phyloP scores from a whole-genome alignment of 1,140 invertebrate genomes.

The Drosophila littoralis region DNA sequence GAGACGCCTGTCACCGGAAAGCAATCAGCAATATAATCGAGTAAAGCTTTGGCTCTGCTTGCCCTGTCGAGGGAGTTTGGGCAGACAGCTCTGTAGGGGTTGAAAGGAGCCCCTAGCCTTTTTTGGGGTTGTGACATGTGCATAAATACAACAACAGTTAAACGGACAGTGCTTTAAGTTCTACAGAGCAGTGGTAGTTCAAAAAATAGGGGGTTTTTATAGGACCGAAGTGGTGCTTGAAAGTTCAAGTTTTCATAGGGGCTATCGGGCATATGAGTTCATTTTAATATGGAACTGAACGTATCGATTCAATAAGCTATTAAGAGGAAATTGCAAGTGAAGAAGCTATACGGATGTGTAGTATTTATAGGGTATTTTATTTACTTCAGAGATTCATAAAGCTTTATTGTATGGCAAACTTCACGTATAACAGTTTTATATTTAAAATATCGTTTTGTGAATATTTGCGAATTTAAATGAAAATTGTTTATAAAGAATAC shows the following conservation, averaged over 20 bases:
- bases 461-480: too few species aligned
- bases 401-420: too few species aligned
- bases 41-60: conserved; percentile 54
- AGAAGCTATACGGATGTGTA: not conserved
- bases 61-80: conserved; percentile 1
- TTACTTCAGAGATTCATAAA: too few species aligned
- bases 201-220: not conserved
- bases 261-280: not conserved
- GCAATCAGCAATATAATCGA: conserved; percentile 80
- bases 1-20: conserved; percentile 70
- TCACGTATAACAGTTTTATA: too few species aligned
- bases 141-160: conserved; percentile 23
- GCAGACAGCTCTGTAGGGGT: not conserved
- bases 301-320: conserved; percentile 1
- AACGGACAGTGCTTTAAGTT: conserved; percentile 21
- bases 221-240: conserved; percentile 10
- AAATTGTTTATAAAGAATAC: too few species aligned
- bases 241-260: not conserved
- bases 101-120: conserved; percentile 24
- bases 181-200: not conserved
- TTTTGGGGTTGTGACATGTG: conserved; percentile 63
- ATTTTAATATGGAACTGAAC: not conserved
- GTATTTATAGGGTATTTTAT: too few species aligned
- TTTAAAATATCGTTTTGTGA: too few species aligned
- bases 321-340: not conserved